Conservation (phyloP, 1,140 invertebrate genomes). For the Yoshiicerus persimilis region DNA sequence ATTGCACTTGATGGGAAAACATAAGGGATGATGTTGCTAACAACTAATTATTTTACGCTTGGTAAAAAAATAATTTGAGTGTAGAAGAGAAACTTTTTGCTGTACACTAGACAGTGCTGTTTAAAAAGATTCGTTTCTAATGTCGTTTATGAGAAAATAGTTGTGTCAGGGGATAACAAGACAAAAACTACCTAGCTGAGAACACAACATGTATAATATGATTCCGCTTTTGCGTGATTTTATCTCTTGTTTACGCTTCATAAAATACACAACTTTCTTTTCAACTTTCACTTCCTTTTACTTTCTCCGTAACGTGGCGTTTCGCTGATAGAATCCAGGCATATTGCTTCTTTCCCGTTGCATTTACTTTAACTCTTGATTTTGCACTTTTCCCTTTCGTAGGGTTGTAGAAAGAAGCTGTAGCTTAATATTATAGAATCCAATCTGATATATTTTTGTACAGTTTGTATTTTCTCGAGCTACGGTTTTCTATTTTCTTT, state of each 20-base stretch:
- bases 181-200: neutral
- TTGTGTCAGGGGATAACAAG: neutral
- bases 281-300: neutral
- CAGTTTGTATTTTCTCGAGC: neutral
- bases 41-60: neutral
- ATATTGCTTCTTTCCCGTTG: conserved; percentile 7
- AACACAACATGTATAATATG: neutral
- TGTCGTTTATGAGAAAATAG: neutral
- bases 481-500: neutral
- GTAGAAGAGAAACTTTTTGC: neutral
- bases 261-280: conserved; percentile 21
- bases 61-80: neutral
- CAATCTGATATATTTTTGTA: neutral
- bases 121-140: neutral
- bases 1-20: too few species aligned
- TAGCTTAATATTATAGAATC: neutral
- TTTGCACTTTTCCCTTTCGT: neutral
- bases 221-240: conserved; percentile 3
- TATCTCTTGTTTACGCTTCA: conserved; percentile 22
- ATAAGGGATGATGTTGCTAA: neutral
- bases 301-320: neutral
- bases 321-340: neutral
- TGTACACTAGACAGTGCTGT: neutral
- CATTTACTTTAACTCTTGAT: conserved; percentile 1
- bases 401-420: neutral